Evolutionary conservation across 2,797 vertebrate genomes (phyloP).

Genomic region (Diplodus puntazzo): DNA sequence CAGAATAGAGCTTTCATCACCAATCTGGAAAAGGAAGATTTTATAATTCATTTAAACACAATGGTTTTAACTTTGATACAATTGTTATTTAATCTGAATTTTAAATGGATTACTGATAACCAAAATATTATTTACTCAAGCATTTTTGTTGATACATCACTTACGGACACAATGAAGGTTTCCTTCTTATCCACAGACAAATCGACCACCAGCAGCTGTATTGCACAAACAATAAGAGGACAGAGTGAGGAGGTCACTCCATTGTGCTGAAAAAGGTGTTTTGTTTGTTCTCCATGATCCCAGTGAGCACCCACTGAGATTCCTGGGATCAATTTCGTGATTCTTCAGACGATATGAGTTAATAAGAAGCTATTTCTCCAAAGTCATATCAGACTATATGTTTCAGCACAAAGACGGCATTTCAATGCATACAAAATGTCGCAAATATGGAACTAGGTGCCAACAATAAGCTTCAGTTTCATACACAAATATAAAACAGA

Average conservation of each 20-base stretch:
- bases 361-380: no score
- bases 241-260: not conserved
- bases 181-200: constrained; percentile 84
- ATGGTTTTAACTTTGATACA: not conserved
- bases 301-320: no score
- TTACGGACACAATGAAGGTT: constrained; percentile 89
- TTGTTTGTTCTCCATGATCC: not conserved
- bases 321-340: no score
- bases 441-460: no score
- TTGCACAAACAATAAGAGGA: constrained; percentile 38
- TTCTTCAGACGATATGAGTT: no score
- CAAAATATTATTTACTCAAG: not conserved
- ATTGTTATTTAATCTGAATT: not conserved
- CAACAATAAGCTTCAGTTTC: no score
- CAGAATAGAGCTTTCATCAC: constrained; percentile 91
- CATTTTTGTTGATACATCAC: not conserved
- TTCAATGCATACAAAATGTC: no score
- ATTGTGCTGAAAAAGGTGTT: no score
- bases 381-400: no score
- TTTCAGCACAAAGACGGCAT: no score
- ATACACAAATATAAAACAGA: no score
- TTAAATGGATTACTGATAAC: not conserved
- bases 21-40: constrained; percentile 80
- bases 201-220: constrained; percentile 92
- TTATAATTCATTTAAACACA: not conserved